A percentile compares a stretch with the other conserved stretches of the same genome.
These are phyloP conservation scores for Drosophila sturtevanti DNA, from an alignment of 1,140 invertebrate species.

Conservation along the genomic window DNA sequence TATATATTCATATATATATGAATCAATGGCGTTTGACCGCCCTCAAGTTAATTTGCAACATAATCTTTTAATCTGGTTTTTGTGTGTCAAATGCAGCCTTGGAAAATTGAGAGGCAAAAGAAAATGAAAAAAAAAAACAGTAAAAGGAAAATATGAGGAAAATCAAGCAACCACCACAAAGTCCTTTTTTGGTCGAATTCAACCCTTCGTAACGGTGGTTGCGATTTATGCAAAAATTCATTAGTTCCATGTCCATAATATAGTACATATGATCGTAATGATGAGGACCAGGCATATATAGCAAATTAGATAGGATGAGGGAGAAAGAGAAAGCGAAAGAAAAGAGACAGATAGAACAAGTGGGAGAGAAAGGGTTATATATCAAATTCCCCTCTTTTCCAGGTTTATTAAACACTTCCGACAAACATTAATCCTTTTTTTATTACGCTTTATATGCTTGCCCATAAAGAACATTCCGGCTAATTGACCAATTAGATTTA, in stretches of 20 bases:
- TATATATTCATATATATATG: neutral
- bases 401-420: constrained; percentile 2
- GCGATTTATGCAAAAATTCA: constrained; percentile 74
- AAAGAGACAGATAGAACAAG: neutral
- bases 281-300: constrained; percentile 47
- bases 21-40: constrained; percentile 26
- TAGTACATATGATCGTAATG: constrained; percentile 64
- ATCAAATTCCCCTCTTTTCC: constrained; percentile 4
- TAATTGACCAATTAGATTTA: constrained; percentile 7
- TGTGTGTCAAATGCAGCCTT: constrained; percentile 74
- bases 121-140: neutral
- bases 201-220: constrained; percentile 50
- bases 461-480: neutral
- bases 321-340: neutral
- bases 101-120: neutral
- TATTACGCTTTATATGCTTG: neutral
- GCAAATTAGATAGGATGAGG: neutral
- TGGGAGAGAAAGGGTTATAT: neutral
- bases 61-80: constrained; percentile 80
- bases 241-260: constrained; percentile 58
- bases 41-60: constrained; percentile 77
- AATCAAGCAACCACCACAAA: constrained; percentile 40
- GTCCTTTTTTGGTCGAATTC: constrained; percentile 12
- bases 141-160: constrained; percentile 10
- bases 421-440: constrained; percentile 1